These are phyloP conservation scores for Anastrepha ludens DNA, from an alignment of 1,140 invertebrate species.

Conservation along the genomic window DNA sequence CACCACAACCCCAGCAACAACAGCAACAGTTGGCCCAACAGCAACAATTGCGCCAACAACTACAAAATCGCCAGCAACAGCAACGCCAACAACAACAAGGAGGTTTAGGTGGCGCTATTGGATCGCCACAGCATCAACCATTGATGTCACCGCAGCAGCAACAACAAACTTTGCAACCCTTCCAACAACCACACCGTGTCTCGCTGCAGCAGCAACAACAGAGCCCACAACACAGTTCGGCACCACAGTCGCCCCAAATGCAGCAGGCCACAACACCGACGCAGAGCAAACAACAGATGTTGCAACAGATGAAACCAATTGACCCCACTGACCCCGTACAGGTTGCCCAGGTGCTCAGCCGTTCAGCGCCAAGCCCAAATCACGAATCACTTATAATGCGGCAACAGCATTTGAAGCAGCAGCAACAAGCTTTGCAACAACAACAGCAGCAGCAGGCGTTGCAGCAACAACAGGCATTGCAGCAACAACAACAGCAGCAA, in stretches of 20 bases:
- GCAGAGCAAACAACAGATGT: constrained; percentile 56
- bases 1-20: constrained; percentile 64
- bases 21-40: constrained; percentile 69
- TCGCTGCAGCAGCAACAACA: constrained; percentile 65
- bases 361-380: constrained; percentile 68
- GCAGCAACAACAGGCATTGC: constrained; percentile 60
- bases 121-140: constrained; percentile 56
- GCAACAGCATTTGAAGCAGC: constrained; percentile 70
- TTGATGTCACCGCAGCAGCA: constrained; percentile 66
- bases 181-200: constrained; percentile 60
- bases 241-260: constrained; percentile 68
- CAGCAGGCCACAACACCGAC: constrained; percentile 37
- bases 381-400: constrained; percentile 71
- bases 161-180: constrained; percentile 59
- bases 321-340: constrained; percentile 72
- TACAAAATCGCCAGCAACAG: constrained; percentile 64
- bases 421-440: constrained; percentile 66
- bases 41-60: constrained; percentile 69
- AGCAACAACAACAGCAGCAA: constrained; percentile 61
- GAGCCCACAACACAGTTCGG: constrained; percentile 67
- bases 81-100: constrained; percentile 62
- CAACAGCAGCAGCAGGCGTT: constrained; percentile 58
- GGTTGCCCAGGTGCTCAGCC: constrained; percentile 70
- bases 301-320: constrained; percentile 60
- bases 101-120: not conserved